Conservation (phyloP, 2,888 invertebrate species). For the Buathra laborator region DNA sequence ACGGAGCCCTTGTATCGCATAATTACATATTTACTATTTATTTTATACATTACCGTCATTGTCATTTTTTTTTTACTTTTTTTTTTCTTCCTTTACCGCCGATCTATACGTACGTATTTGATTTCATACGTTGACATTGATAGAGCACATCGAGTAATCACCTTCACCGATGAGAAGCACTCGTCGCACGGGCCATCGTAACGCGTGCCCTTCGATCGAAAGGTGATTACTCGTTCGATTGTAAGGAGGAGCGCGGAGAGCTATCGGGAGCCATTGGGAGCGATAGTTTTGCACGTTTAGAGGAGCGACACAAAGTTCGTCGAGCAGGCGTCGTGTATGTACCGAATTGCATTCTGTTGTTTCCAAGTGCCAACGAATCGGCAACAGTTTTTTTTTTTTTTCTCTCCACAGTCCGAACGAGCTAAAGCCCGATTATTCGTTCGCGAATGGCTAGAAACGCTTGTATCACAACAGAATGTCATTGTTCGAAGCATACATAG, state of each 20-base stretch:
- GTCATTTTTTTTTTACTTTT: constrained; percentile 58
- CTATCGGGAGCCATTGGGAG: background rate
- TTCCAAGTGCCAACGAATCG: constrained; percentile 54
- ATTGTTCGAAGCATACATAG: constrained; percentile 68
- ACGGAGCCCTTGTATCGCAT: constrained; percentile 53
- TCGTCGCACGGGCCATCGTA: constrained; percentile 1
- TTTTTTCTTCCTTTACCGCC: constrained; percentile 48
- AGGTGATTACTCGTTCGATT: constrained; percentile 66
- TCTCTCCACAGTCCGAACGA: constrained; percentile 37
- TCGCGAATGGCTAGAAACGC: background rate
- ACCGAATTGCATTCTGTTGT: constrained; percentile 73
- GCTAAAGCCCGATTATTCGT: constrained; percentile 44
- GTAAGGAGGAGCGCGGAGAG: constrained; percentile 15
- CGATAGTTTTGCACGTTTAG: background rate
- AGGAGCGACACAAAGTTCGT: constrained; percentile 46
- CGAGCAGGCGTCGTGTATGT: constrained; percentile 68
- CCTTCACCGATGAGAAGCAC: constrained; percentile 42
- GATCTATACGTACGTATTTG: constrained; percentile 48
- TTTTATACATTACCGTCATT: constrained; percentile 59
- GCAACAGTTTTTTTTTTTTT: constrained; percentile 22
- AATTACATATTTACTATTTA: constrained; percentile 70
- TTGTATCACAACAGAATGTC: constrained; percentile 73
- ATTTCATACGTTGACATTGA: too few relatives aligned
- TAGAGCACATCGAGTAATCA: constrained; percentile 62
- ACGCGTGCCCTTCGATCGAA: constrained; percentile 23